Percentiles rank a stretch among this genome's conserved stretches.
phyloP scores from a whole-genome alignment of 2,113 vertebrate species.

The Antennarius striatus region DNA sequence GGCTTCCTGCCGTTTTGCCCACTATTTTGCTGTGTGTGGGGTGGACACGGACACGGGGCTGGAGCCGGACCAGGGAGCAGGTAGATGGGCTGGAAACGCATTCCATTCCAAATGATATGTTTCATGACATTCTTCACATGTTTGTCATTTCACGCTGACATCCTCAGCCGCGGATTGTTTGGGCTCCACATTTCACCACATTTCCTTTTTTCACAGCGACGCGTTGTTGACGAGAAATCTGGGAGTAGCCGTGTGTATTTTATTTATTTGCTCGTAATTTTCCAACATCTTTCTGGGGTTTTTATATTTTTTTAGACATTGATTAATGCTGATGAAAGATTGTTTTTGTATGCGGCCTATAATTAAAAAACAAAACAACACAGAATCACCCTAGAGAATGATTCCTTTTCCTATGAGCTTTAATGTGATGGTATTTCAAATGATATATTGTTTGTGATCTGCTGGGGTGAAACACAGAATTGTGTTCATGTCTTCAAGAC shows the following conservation, averaged over 20 bases:
- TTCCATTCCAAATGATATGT: neutral
- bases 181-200: conserved; percentile 4
- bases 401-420: neutral
- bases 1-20: conserved; percentile 89
- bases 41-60: conserved; percentile 91
- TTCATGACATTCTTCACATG: neutral
- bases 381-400: neutral
- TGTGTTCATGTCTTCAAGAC: conserved; percentile 1
- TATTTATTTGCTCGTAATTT: neutral
- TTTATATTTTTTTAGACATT: neutral
- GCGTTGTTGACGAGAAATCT: conserved; percentile 27
- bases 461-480: conserved; percentile 2
- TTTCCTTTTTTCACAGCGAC: neutral
- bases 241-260: neutral
- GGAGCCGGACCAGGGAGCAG: conserved; percentile 92
- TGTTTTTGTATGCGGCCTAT: neutral
- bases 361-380: neutral
- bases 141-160: too few relatives aligned
- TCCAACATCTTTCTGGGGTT: neutral
- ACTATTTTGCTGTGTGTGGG: conserved; percentile 92
- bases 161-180: conserved; percentile 11
- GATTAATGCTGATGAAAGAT: neutral
- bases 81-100: conserved; percentile 65
- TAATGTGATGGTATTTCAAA: neutral
- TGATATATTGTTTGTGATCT: neutral